Base-by-base conservation (phyloP, 2,888 invertebrate genomes). In the Lasius fuliginosus region DNA sequence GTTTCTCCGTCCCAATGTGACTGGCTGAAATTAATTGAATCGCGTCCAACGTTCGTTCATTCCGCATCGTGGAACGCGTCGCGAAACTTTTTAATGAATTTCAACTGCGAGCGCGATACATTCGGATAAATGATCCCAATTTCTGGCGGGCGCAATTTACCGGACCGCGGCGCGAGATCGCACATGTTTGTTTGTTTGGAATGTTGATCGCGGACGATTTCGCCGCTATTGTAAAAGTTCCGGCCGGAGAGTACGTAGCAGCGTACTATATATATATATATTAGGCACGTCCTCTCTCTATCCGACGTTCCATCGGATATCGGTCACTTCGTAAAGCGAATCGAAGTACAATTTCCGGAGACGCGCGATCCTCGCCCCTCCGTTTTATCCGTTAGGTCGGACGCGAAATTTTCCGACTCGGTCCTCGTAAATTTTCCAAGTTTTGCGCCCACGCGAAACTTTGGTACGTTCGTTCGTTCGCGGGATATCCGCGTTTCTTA, bases 331-430 rank as follows among this genome's bases (percentile, higher is more conserved):
- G 86, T 88, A 90, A 91, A 93, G 89, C 88, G 90, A 92, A 92
- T 93, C 89, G 92, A 92, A 93, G 93, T 92, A 92, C 92, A 93
- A 93, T 93, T 93, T 93, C 92, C 92, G 91, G 73, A 33, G 84
- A 42, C 85, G 86, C 84, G 88, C 58, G 12, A 15, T 18, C 49
- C 60, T 82, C 82, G 82, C 36, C 53, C 62, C 73, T n/a, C 8
- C n/a, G 53, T n/a, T 53, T 49, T n/a, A 79, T 65, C 67, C 85
- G 83, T 85, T 87, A 85, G 64, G 42, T 46, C 30, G 53, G 53
- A 53, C 69, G 40, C 40, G 53, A 53, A 79, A 83, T 83, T 77
- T 69, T 53, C 53, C 64, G 49, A 42, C 40, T 62, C 36, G 62
- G 60, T 27, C 27, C 46, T 65, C 83, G 71, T 69, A 64, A 83